phyloP scores from a whole-genome alignment of 2,113 vertebrate species.

The Oncorhynchus tshawytscha region DNA sequence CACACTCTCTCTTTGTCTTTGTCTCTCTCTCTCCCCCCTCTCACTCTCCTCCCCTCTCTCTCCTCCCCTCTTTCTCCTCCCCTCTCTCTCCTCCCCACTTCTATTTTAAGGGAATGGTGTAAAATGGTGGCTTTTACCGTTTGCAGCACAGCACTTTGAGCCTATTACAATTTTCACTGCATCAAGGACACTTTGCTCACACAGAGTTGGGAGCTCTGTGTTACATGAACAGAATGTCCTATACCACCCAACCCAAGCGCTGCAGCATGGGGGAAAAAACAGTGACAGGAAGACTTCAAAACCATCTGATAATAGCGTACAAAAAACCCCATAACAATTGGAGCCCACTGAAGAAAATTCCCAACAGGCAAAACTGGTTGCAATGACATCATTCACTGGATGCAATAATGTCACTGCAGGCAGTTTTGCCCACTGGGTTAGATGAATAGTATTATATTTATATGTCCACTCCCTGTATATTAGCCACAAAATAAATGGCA shows the following conservation, averaged over 20 bases:
- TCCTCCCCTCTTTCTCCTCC: neutral
- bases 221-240: neutral
- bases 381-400: no score
- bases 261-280: no score
- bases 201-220: neutral
- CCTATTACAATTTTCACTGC: neutral
- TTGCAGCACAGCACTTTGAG: neutral
- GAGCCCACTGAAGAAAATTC: no score
- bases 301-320: no score
- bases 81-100: neutral
- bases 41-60: neutral
- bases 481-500: no score
- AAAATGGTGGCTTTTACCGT: neutral
- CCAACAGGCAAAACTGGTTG: no score
- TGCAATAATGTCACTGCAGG: no score
- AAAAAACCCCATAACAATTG: no score
- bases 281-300: no score
- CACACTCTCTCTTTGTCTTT: neutral
- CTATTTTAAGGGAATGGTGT: slow-evolving; percentile 11
- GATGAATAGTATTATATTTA: no score
- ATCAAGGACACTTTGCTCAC: neutral
- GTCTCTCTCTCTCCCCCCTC: neutral
- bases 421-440: no score
- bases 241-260: neutral
- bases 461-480: no score